Conservation (phyloP, 1,140 invertebrate genomes). For the Drosophila burlai region DNA sequence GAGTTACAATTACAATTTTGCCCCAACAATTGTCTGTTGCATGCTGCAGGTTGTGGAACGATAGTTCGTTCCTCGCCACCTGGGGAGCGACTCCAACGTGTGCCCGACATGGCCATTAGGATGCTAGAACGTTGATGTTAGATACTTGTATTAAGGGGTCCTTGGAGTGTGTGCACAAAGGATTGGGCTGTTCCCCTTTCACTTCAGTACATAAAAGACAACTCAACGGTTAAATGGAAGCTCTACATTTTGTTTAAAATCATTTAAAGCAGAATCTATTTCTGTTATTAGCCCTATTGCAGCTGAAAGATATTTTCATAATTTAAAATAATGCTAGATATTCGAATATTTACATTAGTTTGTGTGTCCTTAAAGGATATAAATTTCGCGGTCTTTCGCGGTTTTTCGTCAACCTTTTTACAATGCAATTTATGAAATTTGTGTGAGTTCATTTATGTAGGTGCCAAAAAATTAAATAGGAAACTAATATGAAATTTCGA, state of each 20-base stretch:
- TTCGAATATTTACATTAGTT: too few relatives aligned
- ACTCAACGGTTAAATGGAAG: neutral
- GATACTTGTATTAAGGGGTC: constrained; percentile 3
- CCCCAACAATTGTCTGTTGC: constrained; percentile 36
- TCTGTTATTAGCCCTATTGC: neutral
- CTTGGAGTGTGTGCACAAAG: neutral
- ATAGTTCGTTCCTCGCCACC: constrained; percentile 6
- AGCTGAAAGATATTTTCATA: too few relatives aligned
- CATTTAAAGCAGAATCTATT: neutral
- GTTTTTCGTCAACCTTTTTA: too few relatives aligned
- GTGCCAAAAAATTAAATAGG: too few relatives aligned
- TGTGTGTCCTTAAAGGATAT: too few relatives aligned
- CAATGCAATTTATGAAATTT: too few relatives aligned
- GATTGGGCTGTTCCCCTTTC: neutral
- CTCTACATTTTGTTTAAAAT: neutral
- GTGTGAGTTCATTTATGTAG: too few relatives aligned
- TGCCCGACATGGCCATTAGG: constrained; percentile 3
- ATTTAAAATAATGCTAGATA: too few relatives aligned
- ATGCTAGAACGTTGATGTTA: neutral
- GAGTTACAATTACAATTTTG: constrained; percentile 48
- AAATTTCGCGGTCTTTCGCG: too few relatives aligned
- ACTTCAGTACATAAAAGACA: neutral
- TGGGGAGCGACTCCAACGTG: constrained; percentile 13
- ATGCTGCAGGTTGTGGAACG: constrained; percentile 21
- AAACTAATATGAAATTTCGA: too few relatives aligned